Base-by-base conservation (phyloP, 2,797 vertebrate genomes). In the Sitta carolinensis region DNA sequence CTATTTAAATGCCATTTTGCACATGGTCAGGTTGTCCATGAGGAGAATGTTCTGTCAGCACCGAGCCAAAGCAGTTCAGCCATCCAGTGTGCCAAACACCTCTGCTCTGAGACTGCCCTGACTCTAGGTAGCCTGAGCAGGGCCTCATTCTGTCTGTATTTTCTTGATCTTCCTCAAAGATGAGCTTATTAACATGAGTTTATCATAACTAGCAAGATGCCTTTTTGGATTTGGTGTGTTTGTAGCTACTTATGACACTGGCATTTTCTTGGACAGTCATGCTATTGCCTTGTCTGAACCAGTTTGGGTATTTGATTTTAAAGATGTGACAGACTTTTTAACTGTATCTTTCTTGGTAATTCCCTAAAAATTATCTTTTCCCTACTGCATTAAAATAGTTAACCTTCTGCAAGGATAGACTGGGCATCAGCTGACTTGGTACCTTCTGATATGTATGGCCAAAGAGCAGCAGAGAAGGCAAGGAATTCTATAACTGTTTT, bases 341-440 rank as follows among this genome's bases (percentile, higher is more conserved):
- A 61, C 22, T 84, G 29, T 62, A 13, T 82, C 50, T 90, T 64
- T 76, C 42, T 72, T 62, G 32, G 52, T 45, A 73, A 68, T 62
- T 42, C 64, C 77, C 63, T 87, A 64, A 72, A 89, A 91, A 67
- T 61, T 30, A n/a, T 36, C 57, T 93, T 67, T 70, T 84, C 87
- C 87, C 21, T 84, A 27, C 79, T 91, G 72, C 42, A 45, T 50
- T 87, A 47, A 77, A 83, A 61, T 66, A 92, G 81, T 90, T 84
- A 78, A 77, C 66, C 3, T 92, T 59, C 77, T 84, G 45, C 63
- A 82, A 63, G 74, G 78, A 40, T 51, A 77, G 67, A 18, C 88
- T 84, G 69, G 82, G 55, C 55, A 16, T 69, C 70, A 67, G 20
- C 84, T 95, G 75, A 34, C 68, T 92, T 32, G 58, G 10, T 80